Evolutionary conservation across 1,140 invertebrate species (phyloP).

Genomic region (Dolichoris vasculosae): DNA sequence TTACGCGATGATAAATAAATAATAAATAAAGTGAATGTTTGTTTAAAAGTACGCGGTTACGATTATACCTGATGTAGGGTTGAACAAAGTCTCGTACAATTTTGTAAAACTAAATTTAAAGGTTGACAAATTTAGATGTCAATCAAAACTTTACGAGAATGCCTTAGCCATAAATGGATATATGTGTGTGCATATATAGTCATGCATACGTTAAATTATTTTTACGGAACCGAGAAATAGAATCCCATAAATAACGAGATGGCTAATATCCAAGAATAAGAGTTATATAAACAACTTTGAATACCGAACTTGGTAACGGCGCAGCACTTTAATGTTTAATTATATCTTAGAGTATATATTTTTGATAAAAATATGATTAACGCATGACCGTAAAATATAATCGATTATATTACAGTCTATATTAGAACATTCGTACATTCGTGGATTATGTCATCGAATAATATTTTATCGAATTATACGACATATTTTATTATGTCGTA

Average conservation of each 20-base stretch:
- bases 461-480: background rate
- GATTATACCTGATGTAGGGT: background rate
- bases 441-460: background rate
- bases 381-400: background rate
- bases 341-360: background rate
- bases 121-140: background rate
- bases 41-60: background rate
- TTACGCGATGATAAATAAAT: slow-evolving; percentile 1
- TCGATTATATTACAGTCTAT: background rate
- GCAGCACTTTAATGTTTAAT: background rate
- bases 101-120: background rate
- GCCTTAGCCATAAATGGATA: background rate
- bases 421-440: background rate
- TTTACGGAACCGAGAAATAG: background rate
- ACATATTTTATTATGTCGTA: background rate
- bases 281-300: background rate
- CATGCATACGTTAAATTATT: background rate
- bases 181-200: background rate
- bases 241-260: background rate
- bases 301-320: background rate
- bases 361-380: background rate
- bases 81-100: background rate
- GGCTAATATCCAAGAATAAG: background rate
- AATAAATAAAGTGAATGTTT: background rate
- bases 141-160: background rate